These are phyloP conservation scores for Anolis apletophallus DNA, from an alignment of 2,797 vertebrate genomes.

Conservation along the genomic window DNA sequence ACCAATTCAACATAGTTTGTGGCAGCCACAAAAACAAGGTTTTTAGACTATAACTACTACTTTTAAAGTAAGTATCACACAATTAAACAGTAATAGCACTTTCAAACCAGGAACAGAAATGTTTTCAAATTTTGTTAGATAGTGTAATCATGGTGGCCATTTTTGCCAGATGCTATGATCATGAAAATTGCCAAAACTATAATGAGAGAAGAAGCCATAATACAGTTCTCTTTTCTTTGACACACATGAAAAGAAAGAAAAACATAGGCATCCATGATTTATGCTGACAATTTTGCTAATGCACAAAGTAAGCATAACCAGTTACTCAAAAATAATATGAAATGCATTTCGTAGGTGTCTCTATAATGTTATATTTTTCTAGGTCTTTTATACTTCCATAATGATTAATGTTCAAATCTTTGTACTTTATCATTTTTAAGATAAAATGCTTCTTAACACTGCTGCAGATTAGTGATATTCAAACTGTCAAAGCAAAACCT, in stretches of 20 bases:
- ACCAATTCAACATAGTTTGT: no score
- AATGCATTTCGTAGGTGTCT: constrained; percentile 31
- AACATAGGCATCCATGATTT: background rate
- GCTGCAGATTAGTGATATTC: constrained; percentile 5
- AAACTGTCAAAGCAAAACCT: constrained; percentile 17
- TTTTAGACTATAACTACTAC: no score
- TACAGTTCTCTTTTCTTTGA: background rate
- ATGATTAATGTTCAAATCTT: constrained; percentile 29
- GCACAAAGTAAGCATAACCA: constrained; percentile 2
- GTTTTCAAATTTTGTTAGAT: no score
- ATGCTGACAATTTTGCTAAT: constrained; percentile 31
- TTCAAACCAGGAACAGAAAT: no score
- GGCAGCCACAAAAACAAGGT: no score
- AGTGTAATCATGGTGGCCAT: background rate
- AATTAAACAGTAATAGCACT: no score
- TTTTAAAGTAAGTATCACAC: no score
- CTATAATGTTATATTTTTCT: background rate
- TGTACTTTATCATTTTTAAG: constrained; percentile 23
- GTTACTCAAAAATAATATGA: constrained; percentile 21
- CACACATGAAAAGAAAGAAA: background rate
- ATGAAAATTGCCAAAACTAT: background rate
- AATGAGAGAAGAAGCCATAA: constrained; percentile 2
- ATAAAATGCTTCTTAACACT: constrained; percentile 10
- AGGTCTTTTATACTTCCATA: constrained; percentile 9
- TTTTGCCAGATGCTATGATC: background rate